Evolutionary conservation across 1,140 invertebrate species (phyloP).

Genomic region (Pseudomyrmex concolor): DNA sequence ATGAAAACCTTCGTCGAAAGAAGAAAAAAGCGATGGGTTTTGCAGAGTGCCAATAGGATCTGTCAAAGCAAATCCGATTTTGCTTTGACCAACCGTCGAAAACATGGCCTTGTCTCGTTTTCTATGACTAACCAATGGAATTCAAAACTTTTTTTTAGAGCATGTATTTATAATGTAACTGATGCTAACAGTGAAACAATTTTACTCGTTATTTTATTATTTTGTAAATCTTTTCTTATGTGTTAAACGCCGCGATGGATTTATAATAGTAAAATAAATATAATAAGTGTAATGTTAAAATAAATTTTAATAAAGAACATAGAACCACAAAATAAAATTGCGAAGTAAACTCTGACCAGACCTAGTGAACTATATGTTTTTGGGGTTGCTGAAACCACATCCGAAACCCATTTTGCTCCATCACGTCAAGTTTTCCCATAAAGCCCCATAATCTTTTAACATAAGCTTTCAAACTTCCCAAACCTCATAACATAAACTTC

Average conservation of each 20-base stretch:
- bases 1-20: constrained; percentile 75
- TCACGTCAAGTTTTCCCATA: too few relatives aligned
- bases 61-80: constrained; percentile 78
- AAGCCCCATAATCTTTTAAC: too few relatives aligned
- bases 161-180: not conserved
- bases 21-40: constrained; percentile 78
- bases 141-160: constrained; percentile 61
- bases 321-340: too few relatives aligned
- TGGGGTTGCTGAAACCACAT: too few relatives aligned
- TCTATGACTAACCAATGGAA: constrained; percentile 71
- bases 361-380: too few relatives aligned
- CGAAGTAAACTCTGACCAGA: too few relatives aligned
- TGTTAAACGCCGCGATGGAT: not conserved
- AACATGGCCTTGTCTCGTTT: constrained; percentile 75
- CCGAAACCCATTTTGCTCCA: too few relatives aligned
- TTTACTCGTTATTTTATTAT: not conserved
- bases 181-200: not conserved
- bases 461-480: too few relatives aligned
- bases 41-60: constrained; percentile 76
- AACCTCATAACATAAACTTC: too few relatives aligned
- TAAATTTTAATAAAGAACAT: constrained; percentile 9
- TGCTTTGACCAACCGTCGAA: constrained; percentile 74
- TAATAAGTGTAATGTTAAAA: too few relatives aligned
- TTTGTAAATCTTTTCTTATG: not conserved
- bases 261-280: not conserved